Conservation (phyloP, 2,113 vertebrate genomes). For the Crotophaga sulcirostris region DNA sequence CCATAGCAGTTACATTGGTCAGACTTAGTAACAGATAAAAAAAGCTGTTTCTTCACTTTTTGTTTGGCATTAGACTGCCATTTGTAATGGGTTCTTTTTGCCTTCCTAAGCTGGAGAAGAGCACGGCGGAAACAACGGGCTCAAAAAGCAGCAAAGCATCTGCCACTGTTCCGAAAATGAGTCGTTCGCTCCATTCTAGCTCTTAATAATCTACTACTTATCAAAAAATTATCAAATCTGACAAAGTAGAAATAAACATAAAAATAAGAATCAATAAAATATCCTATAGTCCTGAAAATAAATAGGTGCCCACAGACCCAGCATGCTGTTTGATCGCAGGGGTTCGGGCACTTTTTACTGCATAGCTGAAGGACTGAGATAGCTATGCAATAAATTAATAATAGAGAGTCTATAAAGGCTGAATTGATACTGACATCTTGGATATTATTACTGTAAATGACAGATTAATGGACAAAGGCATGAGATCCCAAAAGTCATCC, state of each 20-base stretch:
- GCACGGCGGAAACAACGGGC: rapidly evolving
- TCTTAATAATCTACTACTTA: background rate
- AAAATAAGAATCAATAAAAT: background rate
- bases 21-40: background rate
- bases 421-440: slow-evolving; percentile 64
- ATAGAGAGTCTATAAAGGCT: slow-evolving; percentile 27
- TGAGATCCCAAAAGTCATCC: slow-evolving; percentile 1
- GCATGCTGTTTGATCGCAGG: rapidly evolving
- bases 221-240: background rate
- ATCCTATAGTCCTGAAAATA: background rate
- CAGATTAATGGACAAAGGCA: slow-evolving; percentile 63
- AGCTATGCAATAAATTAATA: slow-evolving; percentile 23
- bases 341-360: background rate
- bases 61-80: background rate
- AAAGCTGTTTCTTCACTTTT: background rate
- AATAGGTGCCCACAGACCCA: background rate
- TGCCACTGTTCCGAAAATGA: background rate
- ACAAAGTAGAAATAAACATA: background rate
- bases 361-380: background rate
- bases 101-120: background rate
- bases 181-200: background rate
- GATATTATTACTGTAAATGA: slow-evolving; percentile 63
- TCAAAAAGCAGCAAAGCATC: background rate
- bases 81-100: background rate
- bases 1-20: background rate